Evolutionary conservation across 2,888 invertebrate species (phyloP).

Genomic region (Xestia sexstrigata): DNA sequence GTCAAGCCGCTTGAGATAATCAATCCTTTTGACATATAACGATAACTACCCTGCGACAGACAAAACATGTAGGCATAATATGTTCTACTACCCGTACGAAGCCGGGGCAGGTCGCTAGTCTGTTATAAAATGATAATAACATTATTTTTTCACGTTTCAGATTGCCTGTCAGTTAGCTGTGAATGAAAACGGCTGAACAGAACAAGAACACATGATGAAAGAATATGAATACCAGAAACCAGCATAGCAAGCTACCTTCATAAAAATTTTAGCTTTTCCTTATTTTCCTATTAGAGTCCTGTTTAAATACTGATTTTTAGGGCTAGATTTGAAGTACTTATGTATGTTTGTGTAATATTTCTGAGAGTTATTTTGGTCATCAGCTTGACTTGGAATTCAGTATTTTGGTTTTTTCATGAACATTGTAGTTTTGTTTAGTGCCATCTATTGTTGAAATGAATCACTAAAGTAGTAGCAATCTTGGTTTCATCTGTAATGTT

Average conservation of each 20-base stretch:
- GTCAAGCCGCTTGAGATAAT: too few species aligned
- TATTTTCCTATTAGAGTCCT: not conserved
- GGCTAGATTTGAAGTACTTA: not conserved
- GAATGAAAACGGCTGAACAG: slow-evolving; percentile 6
- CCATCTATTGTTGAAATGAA: slow-evolving; percentile 11
- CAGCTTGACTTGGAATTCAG: not conserved
- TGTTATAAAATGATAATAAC: too few species aligned
- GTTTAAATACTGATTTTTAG: not conserved
- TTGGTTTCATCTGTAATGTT: not conserved
- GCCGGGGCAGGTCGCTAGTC: too few species aligned
- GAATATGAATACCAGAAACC: not conserved
- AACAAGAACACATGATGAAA: not conserved
- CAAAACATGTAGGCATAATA: too few species aligned
- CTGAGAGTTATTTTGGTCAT: not conserved
- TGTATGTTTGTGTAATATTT: too few species aligned
- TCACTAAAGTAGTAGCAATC: not conserved
- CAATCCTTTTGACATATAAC: too few species aligned
- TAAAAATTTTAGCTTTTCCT: not conserved
- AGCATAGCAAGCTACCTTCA: not conserved
- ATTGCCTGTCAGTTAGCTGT: not conserved
- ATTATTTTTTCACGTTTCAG: slow-evolving; percentile 8
- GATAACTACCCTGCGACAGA: too few species aligned
- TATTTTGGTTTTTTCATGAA: not conserved
- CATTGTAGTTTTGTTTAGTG: not conserved
- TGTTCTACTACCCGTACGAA: too few species aligned